Conservation (phyloP, 1,140 invertebrate genomes). For the Tachypleus tridentatus region DNA sequence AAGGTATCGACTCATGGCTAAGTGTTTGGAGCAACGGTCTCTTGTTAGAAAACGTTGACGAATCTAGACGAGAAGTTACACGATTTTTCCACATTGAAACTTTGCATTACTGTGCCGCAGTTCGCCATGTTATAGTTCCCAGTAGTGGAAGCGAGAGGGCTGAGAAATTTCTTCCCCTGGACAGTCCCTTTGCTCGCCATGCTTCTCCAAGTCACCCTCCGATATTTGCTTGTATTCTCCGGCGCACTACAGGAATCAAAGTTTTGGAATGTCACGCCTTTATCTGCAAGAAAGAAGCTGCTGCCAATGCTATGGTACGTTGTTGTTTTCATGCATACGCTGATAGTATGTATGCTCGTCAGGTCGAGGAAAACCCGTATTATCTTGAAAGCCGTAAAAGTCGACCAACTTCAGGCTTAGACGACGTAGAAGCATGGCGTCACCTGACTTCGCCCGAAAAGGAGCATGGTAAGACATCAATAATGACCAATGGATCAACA, state of each 20-base stretch:
- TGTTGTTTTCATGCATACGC: slow-evolving; percentile 93
- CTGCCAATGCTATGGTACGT: slow-evolving; percentile 81
- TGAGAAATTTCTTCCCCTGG: slow-evolving; percentile 86
- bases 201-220: slow-evolving; percentile 64
- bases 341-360: slow-evolving; percentile 77
- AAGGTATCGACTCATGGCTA: slow-evolving; percentile 93
- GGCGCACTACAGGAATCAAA: slow-evolving; percentile 93
- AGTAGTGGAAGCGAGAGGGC: slow-evolving; percentile 34
- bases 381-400: slow-evolving; percentile 22
- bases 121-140: slow-evolving; percentile 58
- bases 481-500: slow-evolving; percentile 37
- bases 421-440: slow-evolving; percentile 29
- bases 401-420: slow-evolving; percentile 23
- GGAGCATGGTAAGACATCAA: slow-evolving; percentile 1
- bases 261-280: slow-evolving; percentile 98
- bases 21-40: slow-evolving; percentile 96
- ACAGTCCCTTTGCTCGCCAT: slow-evolving; percentile 84
- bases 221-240: slow-evolving; percentile 89
- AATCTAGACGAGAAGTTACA: slow-evolving; percentile 84
- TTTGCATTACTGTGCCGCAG: slow-evolving; percentile 94
- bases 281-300: slow-evolving; percentile 90
- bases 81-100: slow-evolving; percentile 95
- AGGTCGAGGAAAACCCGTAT: slow-evolving; percentile 31
- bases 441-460: slow-evolving; percentile 6
- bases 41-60: slow-evolving; percentile 90